phyloP scores from a whole-genome alignment of 2,888 invertebrate genomes.

The Drosophila quasianomalipes region DNA sequence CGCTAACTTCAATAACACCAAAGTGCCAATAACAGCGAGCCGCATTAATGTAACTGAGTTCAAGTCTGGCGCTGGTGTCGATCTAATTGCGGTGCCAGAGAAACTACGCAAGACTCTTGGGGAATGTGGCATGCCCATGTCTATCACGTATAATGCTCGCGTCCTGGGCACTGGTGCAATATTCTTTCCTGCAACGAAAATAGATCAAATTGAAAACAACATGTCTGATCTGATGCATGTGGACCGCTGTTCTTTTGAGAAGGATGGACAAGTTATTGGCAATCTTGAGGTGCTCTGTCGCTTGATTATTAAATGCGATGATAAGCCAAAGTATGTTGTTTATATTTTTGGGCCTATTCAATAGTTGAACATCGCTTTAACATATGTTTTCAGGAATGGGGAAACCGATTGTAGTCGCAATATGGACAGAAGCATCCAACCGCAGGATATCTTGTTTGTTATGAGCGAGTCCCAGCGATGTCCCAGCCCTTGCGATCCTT shows the following conservation, averaged over 20 bases:
- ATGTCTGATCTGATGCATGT: slow-evolving; percentile 63
- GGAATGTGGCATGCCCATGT: slow-evolving; percentile 67
- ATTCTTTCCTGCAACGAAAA: slow-evolving; percentile 59
- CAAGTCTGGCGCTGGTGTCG: slow-evolving; percentile 58
- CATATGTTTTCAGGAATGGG: neutral
- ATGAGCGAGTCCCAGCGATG: slow-evolving; percentile 66
- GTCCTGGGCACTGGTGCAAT: slow-evolving; percentile 66
- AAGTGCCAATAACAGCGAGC: slow-evolving; percentile 62
- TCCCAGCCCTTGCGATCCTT: slow-evolving; percentile 55
- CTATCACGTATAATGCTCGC: slow-evolving; percentile 50
- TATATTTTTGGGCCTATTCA: too few species aligned
- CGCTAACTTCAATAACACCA: slow-evolving; percentile 58
- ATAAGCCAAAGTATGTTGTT: slow-evolving; percentile 46
- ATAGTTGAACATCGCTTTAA: neutral
- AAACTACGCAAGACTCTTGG: slow-evolving; percentile 57
- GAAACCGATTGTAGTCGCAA: slow-evolving; percentile 10
- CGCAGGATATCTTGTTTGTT: slow-evolving; percentile 76
- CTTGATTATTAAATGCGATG: slow-evolving; percentile 69
- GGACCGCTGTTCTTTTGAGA: slow-evolving; percentile 53
- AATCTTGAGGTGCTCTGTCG: slow-evolving; percentile 68
- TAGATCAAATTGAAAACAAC: slow-evolving; percentile 52
- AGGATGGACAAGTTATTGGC: slow-evolving; percentile 53
- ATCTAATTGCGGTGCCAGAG: slow-evolving; percentile 57
- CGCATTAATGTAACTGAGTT: slow-evolving; percentile 80
- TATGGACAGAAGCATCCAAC: slow-evolving; percentile 34